These are phyloP conservation scores for Lasiurus cinereus DNA, from an alignment of 2,113 vertebrate genomes.

Conservation along the genomic window DNA sequence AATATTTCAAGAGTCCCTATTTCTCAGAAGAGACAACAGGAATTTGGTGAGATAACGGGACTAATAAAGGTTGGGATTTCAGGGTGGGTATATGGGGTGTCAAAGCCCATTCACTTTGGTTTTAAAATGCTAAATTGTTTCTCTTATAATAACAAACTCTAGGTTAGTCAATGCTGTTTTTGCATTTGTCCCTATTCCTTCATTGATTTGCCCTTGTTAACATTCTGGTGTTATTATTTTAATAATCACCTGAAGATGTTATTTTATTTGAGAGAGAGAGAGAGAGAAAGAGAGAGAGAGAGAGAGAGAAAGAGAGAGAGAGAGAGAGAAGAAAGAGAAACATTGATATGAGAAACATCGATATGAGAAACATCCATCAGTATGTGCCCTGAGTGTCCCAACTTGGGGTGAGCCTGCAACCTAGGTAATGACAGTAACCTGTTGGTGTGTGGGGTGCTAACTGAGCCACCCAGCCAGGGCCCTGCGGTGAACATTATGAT, in stretches of 20 bases:
- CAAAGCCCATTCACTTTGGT: background rate
- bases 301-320: background rate
- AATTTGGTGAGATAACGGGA: background rate
- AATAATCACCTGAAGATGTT: background rate
- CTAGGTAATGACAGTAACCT: background rate
- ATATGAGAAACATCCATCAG: background rate
- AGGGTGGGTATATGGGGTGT: background rate
- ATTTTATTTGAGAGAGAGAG: background rate
- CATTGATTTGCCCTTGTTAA: background rate
- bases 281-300: background rate
- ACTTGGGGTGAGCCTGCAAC: background rate
- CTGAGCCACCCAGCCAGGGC: background rate
- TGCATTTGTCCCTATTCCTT: background rate
- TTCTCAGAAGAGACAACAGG: conserved; percentile 4
- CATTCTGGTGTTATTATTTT: background rate
- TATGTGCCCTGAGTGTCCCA: too few species aligned
- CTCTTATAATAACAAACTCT: background rate
- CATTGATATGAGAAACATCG: background rate
- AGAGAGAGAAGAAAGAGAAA: background rate
- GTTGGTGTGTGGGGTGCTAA: background rate
- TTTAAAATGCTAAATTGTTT: conserved; percentile 27
- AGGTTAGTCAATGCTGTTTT: background rate
- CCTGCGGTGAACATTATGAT: background rate
- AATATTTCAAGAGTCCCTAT: background rate
- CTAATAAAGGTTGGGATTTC: background rate